Evolutionary conservation across 2,888 invertebrate genomes (phyloP).

Genomic region (Teleogryllus oceanicus): DNA sequence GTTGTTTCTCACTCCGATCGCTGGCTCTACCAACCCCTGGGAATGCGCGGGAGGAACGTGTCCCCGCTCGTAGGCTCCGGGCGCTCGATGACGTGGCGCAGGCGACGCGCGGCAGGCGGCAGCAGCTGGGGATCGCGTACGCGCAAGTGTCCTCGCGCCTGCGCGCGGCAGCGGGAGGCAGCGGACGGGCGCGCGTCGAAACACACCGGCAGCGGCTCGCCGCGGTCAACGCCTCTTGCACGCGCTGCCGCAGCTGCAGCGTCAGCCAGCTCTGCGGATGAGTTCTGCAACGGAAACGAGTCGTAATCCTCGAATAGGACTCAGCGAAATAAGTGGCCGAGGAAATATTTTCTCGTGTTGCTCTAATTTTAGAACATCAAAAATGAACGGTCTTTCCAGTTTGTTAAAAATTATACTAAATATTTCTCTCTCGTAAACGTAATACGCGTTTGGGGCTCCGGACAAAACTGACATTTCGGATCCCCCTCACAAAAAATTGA

Average conservation of each 20-base stretch:
- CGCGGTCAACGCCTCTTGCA: background rate
- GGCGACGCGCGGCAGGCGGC: background rate
- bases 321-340: too few species aligned
- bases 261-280: background rate
- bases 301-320: too few species aligned
- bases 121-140: background rate
- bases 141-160: background rate
- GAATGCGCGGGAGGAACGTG: background rate
- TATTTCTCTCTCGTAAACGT: too few species aligned
- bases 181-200: background rate
- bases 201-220: background rate
- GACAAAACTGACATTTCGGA: too few species aligned
- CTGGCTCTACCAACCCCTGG: too few species aligned
- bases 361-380: too few species aligned
- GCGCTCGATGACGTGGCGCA: background rate
- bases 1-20: too few species aligned
- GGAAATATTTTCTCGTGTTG: too few species aligned
- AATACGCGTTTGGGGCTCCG: too few species aligned
- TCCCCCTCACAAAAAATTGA: too few species aligned
- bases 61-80: background rate
- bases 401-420: too few species aligned
- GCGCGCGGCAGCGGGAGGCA: background rate
- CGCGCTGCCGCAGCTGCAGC: background rate
- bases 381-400: too few species aligned
- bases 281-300: background rate